A percentile compares a stretch with the other conserved stretches of the same genome.
Evolutionary conservation across 2,888 invertebrate genomes (phyloP).

Genomic region (Lasioglossum marginatum): DNA sequence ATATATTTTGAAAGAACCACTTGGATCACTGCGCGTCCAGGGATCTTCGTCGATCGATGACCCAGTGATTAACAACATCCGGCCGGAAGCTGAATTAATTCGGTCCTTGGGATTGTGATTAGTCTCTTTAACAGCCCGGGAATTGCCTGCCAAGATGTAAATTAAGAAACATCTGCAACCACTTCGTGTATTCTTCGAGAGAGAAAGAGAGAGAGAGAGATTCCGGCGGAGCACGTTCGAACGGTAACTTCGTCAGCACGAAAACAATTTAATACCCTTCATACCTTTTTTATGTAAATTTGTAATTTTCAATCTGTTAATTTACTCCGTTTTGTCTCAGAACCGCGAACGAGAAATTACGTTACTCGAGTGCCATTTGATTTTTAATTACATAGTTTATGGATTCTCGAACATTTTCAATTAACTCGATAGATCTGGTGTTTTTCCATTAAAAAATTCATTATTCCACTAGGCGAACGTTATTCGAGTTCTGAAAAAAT

Average conservation of each 20-base stretch:
- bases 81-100: conserved; percentile 51
- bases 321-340: neutral
- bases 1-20: neutral
- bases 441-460: neutral
- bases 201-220: neutral
- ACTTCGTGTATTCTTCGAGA: neutral
- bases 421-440: neutral
- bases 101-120: conserved; percentile 50
- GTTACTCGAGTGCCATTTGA: neutral
- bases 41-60: conserved; percentile 46
- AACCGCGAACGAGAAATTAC: neutral
- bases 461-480: neutral
- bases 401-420: neutral
- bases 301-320: neutral
- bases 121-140: conserved; percentile 24
- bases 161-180: conserved; percentile 40
- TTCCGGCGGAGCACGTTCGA: neutral
- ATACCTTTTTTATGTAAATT: neutral
- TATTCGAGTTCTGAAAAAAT: neutral
- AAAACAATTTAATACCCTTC: neutral
- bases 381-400: neutral
- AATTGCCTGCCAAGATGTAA: conserved; percentile 50
- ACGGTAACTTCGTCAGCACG: conserved; percentile 8
- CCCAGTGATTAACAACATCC: conserved; percentile 45
- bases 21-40: neutral